phyloP scores from a whole-genome alignment of 2,113 vertebrate species.

The Tupaia tana region DNA sequence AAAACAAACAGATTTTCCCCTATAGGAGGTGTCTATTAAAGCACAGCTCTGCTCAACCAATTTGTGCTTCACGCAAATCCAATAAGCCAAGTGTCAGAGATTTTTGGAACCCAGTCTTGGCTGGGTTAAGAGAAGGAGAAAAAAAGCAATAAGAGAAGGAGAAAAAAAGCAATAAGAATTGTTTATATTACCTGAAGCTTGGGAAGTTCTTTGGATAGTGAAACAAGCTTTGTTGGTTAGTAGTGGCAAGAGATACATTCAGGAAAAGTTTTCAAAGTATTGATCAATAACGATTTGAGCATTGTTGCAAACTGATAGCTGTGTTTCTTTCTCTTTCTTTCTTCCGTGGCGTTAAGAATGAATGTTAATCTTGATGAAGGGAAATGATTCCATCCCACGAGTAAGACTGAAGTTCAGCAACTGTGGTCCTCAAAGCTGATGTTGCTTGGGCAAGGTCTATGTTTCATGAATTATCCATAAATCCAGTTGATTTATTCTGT shows the following conservation, averaged over 20 bases:
- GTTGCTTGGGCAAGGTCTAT: background rate
- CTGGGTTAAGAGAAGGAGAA: too few species aligned
- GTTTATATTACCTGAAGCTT: background rate
- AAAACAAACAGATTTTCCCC: conserved; percentile 70
- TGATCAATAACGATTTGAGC: background rate
- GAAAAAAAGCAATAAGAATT: background rate
- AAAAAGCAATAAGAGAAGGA: background rate
- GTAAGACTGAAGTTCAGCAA: background rate
- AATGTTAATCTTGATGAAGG: background rate
- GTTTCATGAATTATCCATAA: background rate
- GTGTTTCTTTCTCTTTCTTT: background rate
- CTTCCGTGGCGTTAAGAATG: background rate
- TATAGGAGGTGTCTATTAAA: conserved; percentile 50
- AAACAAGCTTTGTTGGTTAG: background rate
- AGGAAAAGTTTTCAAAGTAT: background rate
- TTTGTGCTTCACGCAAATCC: conserved; percentile 35
- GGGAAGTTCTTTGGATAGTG: background rate
- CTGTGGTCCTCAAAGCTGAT: background rate
- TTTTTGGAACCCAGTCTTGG: background rate
- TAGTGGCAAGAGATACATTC: background rate
- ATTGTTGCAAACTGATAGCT: background rate
- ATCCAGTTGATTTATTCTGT: background rate
- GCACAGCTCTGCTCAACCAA: background rate
- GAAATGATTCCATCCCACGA: background rate
- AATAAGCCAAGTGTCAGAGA: conserved; percentile 43